Evolutionary conservation across 2,797 vertebrate genomes (phyloP).

Genomic region (Semotilus atromaculatus): DNA sequence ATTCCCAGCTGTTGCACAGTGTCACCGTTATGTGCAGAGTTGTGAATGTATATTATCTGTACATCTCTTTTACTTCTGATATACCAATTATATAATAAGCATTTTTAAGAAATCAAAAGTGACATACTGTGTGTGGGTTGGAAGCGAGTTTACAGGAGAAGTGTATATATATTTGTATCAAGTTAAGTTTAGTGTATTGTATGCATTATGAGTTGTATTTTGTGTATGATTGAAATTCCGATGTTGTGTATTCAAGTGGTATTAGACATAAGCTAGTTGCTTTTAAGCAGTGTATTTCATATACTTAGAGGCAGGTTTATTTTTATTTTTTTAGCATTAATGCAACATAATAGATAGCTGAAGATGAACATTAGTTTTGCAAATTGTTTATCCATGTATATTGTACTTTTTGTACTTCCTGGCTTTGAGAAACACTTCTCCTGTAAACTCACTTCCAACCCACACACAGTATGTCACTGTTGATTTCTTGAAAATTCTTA

Average conservation of each 20-base stretch:
- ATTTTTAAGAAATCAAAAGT: background rate
- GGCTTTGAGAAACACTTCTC: background rate
- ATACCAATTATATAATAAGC: background rate
- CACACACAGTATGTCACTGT: background rate
- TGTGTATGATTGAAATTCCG: background rate
- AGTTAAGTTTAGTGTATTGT: background rate
- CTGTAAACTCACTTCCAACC: background rate
- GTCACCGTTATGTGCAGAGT: too few relatives aligned
- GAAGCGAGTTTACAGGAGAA: background rate
- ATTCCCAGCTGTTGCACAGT: too few relatives aligned
- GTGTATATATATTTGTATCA: background rate
- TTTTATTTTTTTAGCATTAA: background rate
- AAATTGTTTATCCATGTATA: background rate
- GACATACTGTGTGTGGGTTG: background rate
- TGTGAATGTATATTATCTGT: too few relatives aligned
- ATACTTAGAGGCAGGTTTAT: background rate
- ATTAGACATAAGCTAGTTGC: background rate
- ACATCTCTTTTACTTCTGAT: constrained; percentile 3
- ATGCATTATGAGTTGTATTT: background rate
- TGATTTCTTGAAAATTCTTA: constrained; percentile 5
- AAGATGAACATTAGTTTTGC: background rate
- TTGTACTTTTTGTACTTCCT: background rate
- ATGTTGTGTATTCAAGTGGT: background rate
- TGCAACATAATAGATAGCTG: background rate
- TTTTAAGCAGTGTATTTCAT: background rate